Conservation (phyloP, 2,113 vertebrate species). For the Malurus cyaneus region DNA sequence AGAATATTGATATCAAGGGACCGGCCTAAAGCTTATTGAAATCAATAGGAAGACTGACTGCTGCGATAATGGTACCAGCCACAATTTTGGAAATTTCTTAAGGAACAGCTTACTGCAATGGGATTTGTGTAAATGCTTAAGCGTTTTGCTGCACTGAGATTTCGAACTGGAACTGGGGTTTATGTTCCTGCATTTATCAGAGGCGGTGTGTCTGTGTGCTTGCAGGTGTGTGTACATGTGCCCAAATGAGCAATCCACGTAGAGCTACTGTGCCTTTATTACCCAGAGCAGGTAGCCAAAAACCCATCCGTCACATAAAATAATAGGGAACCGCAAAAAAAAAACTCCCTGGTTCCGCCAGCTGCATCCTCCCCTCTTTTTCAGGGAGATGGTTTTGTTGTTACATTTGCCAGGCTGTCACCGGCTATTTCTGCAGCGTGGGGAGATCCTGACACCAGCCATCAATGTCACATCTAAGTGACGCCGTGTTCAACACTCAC, state of each 20-base stretch:
- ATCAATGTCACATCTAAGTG: not conserved
- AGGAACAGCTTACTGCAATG: not conserved
- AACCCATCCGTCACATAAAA: not conserved
- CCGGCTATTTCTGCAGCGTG: not conserved
- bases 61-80: not conserved
- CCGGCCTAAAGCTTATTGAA: slow-evolving; percentile 9
- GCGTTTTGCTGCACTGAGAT: not conserved
- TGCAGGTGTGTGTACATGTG: not conserved
- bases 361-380: not conserved
- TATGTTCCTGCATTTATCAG: not conserved
- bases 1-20: not conserved
- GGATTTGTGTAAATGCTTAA: not conserved
- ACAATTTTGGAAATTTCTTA: not conserved
- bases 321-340: not conserved
- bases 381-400: not conserved
- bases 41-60: slow-evolving; percentile 26
- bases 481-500: not conserved
- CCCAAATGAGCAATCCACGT: not conserved
- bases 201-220: not conserved
- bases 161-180: not conserved
- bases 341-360: not conserved
- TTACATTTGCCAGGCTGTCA: not conserved
- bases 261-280: not conserved
- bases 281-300: not conserved
- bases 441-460: not conserved